A percentile compares a stretch with the other conserved stretches of the same genome.
phyloP scores from a whole-genome alignment of 2,113 vertebrate species.

The Rhipidura dahli region DNA sequence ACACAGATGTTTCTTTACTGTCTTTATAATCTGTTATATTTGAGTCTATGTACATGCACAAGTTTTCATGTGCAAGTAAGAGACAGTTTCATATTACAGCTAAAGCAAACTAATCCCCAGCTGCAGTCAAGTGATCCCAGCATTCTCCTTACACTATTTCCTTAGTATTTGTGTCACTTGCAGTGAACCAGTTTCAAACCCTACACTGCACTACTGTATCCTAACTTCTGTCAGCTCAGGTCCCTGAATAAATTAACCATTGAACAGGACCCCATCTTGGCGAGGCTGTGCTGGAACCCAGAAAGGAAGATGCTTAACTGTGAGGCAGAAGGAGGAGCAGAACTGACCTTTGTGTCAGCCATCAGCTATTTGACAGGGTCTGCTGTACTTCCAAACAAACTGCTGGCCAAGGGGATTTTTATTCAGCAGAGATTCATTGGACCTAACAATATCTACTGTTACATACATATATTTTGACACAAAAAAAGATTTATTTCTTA shows the following conservation, averaged over 20 bases:
- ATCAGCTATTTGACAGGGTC: not conserved
- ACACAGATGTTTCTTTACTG: not conserved
- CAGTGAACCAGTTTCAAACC: not conserved
- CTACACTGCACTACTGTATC: not conserved
- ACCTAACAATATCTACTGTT: not conserved
- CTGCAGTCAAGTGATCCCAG: not conserved
- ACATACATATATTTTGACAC: not conserved
- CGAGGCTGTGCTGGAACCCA: not conserved
- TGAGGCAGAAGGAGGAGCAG: not conserved
- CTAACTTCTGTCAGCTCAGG: not conserved
- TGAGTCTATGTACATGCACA: not conserved
- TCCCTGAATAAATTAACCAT: not conserved
- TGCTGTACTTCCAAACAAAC: not conserved
- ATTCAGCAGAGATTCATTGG: not conserved
- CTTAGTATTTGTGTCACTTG: not conserved
- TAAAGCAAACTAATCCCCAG: not conserved
- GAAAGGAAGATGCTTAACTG: not conserved
- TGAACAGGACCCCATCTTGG: fast-evolving
- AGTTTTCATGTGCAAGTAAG: not conserved
- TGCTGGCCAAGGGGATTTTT: not conserved
- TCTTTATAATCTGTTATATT: not conserved
- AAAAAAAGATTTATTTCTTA: not conserved
- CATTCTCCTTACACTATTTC: not conserved
- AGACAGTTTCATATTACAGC: not conserved
- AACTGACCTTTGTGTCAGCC: not conserved